Conservation (phyloP, 2,888 invertebrate genomes). For the Pogonocherus hispidulus region DNA sequence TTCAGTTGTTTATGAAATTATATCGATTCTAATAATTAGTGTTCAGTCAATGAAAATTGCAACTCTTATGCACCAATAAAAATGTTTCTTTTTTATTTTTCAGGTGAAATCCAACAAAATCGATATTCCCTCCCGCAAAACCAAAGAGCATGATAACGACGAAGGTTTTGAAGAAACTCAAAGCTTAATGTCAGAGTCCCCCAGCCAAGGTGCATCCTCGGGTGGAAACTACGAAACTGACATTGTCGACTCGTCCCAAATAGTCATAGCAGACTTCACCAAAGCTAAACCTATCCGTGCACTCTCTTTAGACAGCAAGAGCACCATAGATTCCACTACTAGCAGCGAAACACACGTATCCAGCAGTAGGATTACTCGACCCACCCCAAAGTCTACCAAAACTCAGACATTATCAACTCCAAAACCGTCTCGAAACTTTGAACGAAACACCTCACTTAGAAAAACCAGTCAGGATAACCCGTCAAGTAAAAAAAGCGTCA, state of each 20-base stretch:
- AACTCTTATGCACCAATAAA: too few species aligned
- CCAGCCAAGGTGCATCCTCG: conserved; percentile 88
- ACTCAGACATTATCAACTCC: conserved; percentile 50
- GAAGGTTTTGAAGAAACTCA: conserved; percentile 94
- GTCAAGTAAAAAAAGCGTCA: conserved; percentile 60
- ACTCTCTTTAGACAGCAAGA: conserved; percentile 67
- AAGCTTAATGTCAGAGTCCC: conserved; percentile 87
- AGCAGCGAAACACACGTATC: conserved; percentile 66
- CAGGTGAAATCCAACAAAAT: conserved; percentile 57
- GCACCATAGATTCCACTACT: conserved; percentile 68
- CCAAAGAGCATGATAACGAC: conserved; percentile 82
- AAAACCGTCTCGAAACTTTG: conserved; percentile 47
- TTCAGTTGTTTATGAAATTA: not conserved
- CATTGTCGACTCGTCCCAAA: conserved; percentile 65
- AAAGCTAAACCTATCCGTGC: conserved; percentile 55
- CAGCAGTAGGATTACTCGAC: conserved; percentile 10
- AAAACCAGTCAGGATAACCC: conserved; percentile 51
- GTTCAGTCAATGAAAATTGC: too few species aligned
- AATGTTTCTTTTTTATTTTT: conserved; percentile 3
- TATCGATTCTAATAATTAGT: too few species aligned
- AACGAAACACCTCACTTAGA: conserved; percentile 58
- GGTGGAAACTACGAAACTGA: conserved; percentile 73
- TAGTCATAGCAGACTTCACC: conserved; percentile 55
- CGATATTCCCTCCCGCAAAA: conserved; percentile 62
- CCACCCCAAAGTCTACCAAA: conserved; percentile 44